These are phyloP conservation scores for Xerus rutilus DNA, from an alignment of 2,797 vertebrate species.

Conservation along the genomic window DNA sequence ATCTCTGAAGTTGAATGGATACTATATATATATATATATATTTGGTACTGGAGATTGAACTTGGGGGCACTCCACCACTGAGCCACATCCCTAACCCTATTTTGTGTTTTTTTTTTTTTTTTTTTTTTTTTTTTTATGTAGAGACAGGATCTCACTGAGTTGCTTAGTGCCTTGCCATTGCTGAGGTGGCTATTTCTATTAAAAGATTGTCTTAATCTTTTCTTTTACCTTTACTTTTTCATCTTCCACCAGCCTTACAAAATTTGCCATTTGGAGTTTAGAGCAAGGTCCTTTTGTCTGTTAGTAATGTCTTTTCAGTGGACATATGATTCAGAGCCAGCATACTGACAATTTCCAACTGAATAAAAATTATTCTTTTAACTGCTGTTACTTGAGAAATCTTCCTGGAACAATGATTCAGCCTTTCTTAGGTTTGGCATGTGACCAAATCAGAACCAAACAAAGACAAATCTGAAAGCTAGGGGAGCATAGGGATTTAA, in stretches of 20 bases:
- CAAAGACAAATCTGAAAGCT: slow-evolving; percentile 21
- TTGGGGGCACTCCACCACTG: too few relatives aligned
- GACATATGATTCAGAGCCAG: not conserved
- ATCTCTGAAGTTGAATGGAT: not conserved
- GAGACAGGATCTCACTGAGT: too few relatives aligned
- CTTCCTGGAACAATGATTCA: not conserved
- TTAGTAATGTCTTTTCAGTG: not conserved
- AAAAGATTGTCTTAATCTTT: not conserved
- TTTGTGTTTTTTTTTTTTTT: too few relatives aligned
- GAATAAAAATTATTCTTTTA: not conserved
- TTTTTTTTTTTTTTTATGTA: too few relatives aligned
- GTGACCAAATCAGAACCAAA: slow-evolving; percentile 4
- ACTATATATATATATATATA: too few relatives aligned
- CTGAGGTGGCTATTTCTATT: not conserved
- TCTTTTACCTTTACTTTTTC: not conserved
- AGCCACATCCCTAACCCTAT: too few relatives aligned
- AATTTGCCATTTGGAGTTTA: not conserved
- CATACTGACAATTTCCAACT: not conserved
- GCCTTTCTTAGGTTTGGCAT: not conserved
- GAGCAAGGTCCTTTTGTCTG: not conserved
- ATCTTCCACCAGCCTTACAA: not conserved
- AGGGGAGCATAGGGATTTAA: not conserved
- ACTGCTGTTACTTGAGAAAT: not conserved
- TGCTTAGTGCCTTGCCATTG: too few relatives aligned
- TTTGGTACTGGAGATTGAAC: too few relatives aligned